Evolutionary conservation across 2,888 invertebrate species (phyloP).

Genomic region (Meta bourneti): DNA sequence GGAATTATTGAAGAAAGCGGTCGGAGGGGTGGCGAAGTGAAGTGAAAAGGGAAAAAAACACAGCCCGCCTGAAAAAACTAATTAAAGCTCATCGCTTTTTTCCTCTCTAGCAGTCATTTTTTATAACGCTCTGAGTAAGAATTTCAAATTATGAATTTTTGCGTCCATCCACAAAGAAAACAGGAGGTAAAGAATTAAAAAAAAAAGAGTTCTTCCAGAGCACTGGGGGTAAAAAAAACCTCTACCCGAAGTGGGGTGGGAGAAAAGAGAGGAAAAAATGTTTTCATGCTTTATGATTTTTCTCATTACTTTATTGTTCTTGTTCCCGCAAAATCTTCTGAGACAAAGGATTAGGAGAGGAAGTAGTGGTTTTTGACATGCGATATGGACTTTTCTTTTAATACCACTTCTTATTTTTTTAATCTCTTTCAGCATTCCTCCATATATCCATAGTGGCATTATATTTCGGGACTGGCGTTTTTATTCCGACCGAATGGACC

Average conservation of each 20-base stretch:
- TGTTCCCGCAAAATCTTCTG: constrained; percentile 46
- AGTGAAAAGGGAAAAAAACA: constrained; percentile 6
- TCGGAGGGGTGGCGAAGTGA: neutral
- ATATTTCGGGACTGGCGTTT: constrained; percentile 60
- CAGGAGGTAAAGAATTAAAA: neutral
- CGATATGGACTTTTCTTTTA: constrained; percentile 71
- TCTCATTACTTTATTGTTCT: constrained; percentile 75
- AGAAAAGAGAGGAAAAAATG: constrained; percentile 39
- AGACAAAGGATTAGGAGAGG: constrained; percentile 64
- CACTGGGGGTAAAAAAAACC: neutral
- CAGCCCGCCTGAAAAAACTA: constrained; percentile 44
- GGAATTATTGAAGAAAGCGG: neutral
- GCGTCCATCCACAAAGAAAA: constrained; percentile 49
- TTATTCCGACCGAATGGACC: constrained; percentile 60
- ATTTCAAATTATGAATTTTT: constrained; percentile 70
- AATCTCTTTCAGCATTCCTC: neutral
- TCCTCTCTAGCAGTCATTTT: neutral
- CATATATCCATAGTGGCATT: constrained; percentile 41
- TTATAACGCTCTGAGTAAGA: constrained; percentile 32
- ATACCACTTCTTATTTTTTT: constrained; percentile 56
- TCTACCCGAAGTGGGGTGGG: neutral
- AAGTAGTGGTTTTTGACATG: constrained; percentile 73
- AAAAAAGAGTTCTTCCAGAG: constrained; percentile 2
- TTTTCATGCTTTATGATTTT: constrained; percentile 76
- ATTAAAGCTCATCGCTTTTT: constrained; percentile 57